Percentiles rank a stretch among this genome's conserved stretches.
These are phyloP conservation scores for Sarcophilus harrisii DNA, from an alignment of 2,797 vertebrate genomes.

Conservation along the genomic window DNA sequence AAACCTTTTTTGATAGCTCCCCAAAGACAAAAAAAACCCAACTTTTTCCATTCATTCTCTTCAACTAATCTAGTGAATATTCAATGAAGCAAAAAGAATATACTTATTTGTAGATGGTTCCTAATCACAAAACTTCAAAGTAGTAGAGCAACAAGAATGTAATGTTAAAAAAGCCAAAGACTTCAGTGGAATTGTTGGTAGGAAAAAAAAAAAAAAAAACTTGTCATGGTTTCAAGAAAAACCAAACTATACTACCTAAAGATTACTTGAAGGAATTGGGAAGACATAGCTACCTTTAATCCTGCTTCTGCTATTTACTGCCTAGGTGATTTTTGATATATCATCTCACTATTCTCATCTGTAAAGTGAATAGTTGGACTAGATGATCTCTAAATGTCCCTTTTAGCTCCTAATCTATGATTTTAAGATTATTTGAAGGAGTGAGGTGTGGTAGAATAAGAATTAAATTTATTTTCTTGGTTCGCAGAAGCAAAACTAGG, in stretches of 20 bases:
- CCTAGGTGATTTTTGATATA: not conserved
- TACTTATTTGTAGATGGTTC: not conserved
- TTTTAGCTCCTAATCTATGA: not conserved
- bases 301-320: not conserved
- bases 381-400: not conserved
- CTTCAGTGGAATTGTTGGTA: not conserved
- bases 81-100: not conserved
- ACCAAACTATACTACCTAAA: not conserved
- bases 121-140: slow-evolving; percentile 7
- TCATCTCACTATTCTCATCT: not conserved
- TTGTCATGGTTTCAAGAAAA: not conserved
- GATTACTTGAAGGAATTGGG: not conserved
- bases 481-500: not conserved
- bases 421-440: not conserved
- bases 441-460: not conserved
- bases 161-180: not conserved
- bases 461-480: not conserved
- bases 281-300: not conserved
- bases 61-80: not conserved
- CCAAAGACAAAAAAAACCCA: not conserved
- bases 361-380: not conserved
- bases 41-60: not conserved
- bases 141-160: not conserved
- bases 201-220: not conserved
- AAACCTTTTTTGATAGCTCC: not conserved